These are phyloP conservation scores for Hapalemur alaotrensis DNA, from an alignment of 2,797 vertebrate genomes.

Conservation along the genomic window DNA sequence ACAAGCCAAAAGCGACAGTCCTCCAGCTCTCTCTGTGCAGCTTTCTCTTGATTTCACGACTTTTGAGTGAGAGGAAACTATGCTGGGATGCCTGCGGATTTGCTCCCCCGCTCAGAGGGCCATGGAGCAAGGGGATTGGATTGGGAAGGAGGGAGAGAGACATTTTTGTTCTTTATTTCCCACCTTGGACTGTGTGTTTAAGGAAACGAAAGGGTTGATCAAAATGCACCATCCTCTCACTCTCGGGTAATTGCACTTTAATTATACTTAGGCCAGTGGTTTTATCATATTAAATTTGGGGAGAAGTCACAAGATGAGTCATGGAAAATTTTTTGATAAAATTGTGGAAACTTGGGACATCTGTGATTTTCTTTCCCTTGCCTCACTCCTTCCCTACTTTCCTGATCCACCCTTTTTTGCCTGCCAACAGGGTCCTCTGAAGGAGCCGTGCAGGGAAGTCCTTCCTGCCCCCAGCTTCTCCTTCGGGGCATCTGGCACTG, in stretches of 20 bases:
- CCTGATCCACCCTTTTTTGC: conserved; percentile 50
- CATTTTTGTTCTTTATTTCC: background rate
- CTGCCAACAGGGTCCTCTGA: conserved; percentile 42
- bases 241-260: conserved; percentile 51
- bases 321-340: conserved; percentile 77
- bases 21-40: background rate
- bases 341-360: conserved; percentile 73
- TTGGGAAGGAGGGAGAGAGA: background rate
- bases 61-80: background rate
- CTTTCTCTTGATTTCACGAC: background rate
- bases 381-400: conserved; percentile 59
- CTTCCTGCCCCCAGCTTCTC: background rate
- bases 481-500: background rate
- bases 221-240: conserved; percentile 23
- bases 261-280: conserved; percentile 56
- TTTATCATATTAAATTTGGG: conserved; percentile 66
- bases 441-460: background rate
- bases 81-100: background rate
- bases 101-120: background rate
- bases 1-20: background rate
- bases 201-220: background rate
- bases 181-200: background rate
- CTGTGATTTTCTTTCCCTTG: conserved; percentile 57
- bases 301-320: conserved; percentile 67
- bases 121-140: background rate